Evolutionary conservation across 2,888 invertebrate species (phyloP), one percentile per base, ranked within the genome.

Genomic region (Lasioglossum pauxillum): DNA sequence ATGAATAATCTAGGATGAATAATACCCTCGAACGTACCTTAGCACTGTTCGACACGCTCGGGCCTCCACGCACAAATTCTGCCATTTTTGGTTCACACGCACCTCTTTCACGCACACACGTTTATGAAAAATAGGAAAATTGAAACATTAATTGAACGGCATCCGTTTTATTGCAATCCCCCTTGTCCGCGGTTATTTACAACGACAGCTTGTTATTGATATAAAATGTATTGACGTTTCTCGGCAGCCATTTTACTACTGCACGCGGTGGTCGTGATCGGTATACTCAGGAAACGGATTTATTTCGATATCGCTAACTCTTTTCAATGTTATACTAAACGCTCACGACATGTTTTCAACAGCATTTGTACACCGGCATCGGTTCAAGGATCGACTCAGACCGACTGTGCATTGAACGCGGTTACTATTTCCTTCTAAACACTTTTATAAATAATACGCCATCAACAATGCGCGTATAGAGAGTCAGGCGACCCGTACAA

Each of bases 61-160:
- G 95, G 85, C 96, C 95, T 90, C 96, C 96, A 89, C 96, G 95
- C 86, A 96, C 95, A 90, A 96, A 96, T 93, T 96, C 96, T 92
- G 96, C 96, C 96, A 96, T 96, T 92, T 92, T 76, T 72, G 38
- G 71, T 75, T 76, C 78, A 53, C 81, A 87, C 80, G 71, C 86
- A 84, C 90, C 16, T 89, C 83, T 86, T 74, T 88, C 87, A 90
- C 75, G 75, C 83, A 76, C 84, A 86, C 88, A 84, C 86, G 81
- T 83, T 81, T 82, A 82, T 88, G 73, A 87, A 88, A 91, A 83
- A 73, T 60, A 82, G 19, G 49, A 46, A 71, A 82, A 53, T 77
- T 41, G 60, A 74, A 76, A 67, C 71, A 73, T 89, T 83, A 90
- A 82, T 88, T 53, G 60, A 86, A 83, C 83, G 78, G 84, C 91